Evolutionary conservation across 2,797 vertebrate genomes (phyloP).

Genomic region (Cynodonichthys magdalenae): DNA sequence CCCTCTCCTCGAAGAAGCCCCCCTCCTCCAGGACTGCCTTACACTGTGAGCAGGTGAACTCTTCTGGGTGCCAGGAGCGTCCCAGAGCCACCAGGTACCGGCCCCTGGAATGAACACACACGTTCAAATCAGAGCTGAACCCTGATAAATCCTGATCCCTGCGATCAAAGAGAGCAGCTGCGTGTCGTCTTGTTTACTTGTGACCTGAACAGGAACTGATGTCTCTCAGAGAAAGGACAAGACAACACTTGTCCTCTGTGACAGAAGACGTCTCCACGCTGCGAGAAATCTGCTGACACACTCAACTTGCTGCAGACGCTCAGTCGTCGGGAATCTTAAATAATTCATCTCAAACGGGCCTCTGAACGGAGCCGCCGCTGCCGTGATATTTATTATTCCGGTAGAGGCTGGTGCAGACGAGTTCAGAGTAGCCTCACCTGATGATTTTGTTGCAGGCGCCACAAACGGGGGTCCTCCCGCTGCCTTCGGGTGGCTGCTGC

Average conservation of each 20-base stretch:
- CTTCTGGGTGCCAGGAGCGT: conserved; percentile 96
- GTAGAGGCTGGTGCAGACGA: not conserved
- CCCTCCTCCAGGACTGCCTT: conserved; percentile 92
- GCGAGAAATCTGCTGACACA: conserved; percentile 48
- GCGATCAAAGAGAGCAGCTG: conserved; percentile 21
- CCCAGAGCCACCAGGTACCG: conserved; percentile 95
- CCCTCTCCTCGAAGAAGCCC: conserved; percentile 97
- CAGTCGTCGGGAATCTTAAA: conserved; percentile 28
- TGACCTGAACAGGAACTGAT: conserved; percentile 40
- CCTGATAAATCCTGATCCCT: conserved; percentile 5
- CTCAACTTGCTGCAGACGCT: conserved; percentile 42
- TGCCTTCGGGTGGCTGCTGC: conserved; percentile 82
- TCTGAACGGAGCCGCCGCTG: conserved; percentile 32
- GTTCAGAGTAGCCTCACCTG: conserved; percentile 78
- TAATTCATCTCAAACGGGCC: conserved; percentile 22
- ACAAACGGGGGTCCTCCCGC: conserved; percentile 89
- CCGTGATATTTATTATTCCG: not conserved
- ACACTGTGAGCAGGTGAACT: conserved; percentile 95
- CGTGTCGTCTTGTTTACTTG: not conserved
- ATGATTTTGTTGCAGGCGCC: conserved; percentile 97
- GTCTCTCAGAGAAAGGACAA: conserved; percentile 32
- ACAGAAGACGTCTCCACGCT: conserved; percentile 42
- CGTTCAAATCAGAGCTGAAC: conserved; percentile 17
- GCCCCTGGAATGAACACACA: conserved; percentile 78
- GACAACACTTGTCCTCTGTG: conserved; percentile 30